Conservation (phyloP, 2,888 invertebrate species). For the Plagodis dolabraria region DNA sequence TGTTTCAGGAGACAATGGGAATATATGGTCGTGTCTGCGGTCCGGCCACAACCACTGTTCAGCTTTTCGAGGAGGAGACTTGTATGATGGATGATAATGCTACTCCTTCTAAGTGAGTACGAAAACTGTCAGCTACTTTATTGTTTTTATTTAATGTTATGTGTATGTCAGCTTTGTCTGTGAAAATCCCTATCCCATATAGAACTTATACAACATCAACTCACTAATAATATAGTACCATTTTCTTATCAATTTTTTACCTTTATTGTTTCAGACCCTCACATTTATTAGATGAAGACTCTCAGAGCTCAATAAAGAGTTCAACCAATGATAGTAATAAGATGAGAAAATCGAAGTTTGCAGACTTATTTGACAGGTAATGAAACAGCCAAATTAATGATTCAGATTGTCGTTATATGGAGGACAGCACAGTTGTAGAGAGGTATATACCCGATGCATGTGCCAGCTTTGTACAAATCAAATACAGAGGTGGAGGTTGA, state of each 20-base stretch:
- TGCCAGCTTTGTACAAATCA: too few relatives aligned
- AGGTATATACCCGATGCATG: too few relatives aligned
- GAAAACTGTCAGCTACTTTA: background rate
- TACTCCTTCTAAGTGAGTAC: slow-evolving; percentile 76
- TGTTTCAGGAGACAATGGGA: slow-evolving; percentile 76
- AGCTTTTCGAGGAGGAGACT: slow-evolving; percentile 89
- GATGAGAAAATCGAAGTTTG: slow-evolving; percentile 77
- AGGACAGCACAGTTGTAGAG: too few relatives aligned
- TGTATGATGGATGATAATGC: slow-evolving; percentile 90
- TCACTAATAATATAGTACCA: background rate
- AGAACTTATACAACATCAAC: too few relatives aligned
- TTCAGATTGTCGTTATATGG: too few relatives aligned
- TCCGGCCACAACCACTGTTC: slow-evolving; percentile 80
- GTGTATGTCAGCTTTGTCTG: too few relatives aligned
- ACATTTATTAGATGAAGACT: slow-evolving; percentile 88
- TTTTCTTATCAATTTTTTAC: slow-evolving; percentile 3
- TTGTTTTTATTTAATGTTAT: background rate
- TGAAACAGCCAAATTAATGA: background rate
- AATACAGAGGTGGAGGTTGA: too few relatives aligned
- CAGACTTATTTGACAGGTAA: slow-evolving; percentile 80
- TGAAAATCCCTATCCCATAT: too few relatives aligned
- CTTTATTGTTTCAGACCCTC: slow-evolving; percentile 63
- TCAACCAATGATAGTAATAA: slow-evolving; percentile 87
- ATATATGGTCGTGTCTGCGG: slow-evolving; percentile 80
- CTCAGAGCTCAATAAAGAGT: slow-evolving; percentile 93